phyloP scores from a whole-genome alignment of 2,113 vertebrate species.

The Erythrocercus mccallii region DNA sequence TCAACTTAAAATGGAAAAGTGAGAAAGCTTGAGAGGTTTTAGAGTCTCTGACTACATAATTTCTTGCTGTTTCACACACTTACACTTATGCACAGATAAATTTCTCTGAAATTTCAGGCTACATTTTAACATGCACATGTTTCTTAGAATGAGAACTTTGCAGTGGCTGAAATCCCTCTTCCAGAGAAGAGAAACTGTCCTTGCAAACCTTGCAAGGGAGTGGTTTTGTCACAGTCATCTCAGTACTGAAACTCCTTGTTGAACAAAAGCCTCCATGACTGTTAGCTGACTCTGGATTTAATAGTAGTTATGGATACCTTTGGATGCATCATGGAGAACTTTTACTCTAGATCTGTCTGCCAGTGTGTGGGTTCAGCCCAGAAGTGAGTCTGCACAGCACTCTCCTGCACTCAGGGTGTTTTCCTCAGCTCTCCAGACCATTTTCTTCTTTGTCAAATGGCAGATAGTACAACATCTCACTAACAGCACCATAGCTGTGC shows the following conservation, averaged over 20 bases:
- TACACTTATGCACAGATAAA: not conserved
- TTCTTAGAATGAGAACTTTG: not conserved
- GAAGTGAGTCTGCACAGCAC: not conserved
- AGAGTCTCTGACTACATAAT: not conserved
- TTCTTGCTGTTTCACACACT: slow-evolving; percentile 2
- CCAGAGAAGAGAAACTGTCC: not conserved
- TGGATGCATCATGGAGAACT: not conserved
- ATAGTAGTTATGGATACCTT: not conserved
- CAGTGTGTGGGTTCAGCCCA: not conserved
- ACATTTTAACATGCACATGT: not conserved
- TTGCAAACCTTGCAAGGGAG: not conserved
- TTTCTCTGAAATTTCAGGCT: not conserved
- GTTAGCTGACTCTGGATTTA: not conserved
- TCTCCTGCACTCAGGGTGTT: not conserved
- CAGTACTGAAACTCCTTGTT: not conserved
- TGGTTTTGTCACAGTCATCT: not conserved
- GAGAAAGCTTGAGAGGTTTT: slow-evolving; percentile 21
- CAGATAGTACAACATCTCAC: not conserved
- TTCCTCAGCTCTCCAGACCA: not conserved
- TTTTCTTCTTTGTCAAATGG: not conserved
- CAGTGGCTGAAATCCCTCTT: not conserved
- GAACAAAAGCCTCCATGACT: not conserved
- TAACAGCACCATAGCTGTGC: not conserved
- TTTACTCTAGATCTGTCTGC: not conserved
- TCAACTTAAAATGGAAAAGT: not conserved